phyloP scores from a whole-genome alignment of 2,888 invertebrate species.

The Campaea margaritaria region DNA sequence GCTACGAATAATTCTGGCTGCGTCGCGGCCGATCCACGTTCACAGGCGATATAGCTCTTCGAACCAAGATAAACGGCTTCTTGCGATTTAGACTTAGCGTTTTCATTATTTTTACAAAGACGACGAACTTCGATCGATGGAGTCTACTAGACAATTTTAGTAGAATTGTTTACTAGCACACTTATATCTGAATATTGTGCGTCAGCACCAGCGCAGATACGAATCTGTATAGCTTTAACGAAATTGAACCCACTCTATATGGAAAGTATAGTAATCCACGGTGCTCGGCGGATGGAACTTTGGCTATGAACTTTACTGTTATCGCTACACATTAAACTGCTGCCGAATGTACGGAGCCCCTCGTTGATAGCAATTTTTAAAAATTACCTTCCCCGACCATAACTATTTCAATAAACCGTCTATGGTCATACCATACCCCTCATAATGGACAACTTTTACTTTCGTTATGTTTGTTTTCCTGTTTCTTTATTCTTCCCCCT shows the following conservation, averaged over 20 bases:
- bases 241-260: slow-evolving; percentile 75
- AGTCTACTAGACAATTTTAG: not conserved
- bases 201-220: slow-evolving; percentile 61
- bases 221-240: slow-evolving; percentile 71
- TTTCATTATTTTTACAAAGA: slow-evolving; percentile 15
- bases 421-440: slow-evolving; percentile 68
- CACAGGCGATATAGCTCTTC: slow-evolving; percentile 49
- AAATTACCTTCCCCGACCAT: slow-evolving; percentile 74
- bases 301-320: slow-evolving; percentile 82
- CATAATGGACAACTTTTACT: slow-evolving; percentile 78
- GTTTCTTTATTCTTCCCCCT: slow-evolving; percentile 59
- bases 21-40: slow-evolving; percentile 45
- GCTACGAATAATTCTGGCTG: slow-evolving; percentile 49
- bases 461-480: slow-evolving; percentile 71
- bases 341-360: slow-evolving; percentile 70
- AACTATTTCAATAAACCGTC: slow-evolving; percentile 82
- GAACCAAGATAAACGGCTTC: slow-evolving; percentile 36
- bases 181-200: slow-evolving; percentile 49
- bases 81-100: slow-evolving; percentile 31
- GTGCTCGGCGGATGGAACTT: slow-evolving; percentile 73
- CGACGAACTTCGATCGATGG: slow-evolving; percentile 3
- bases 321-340: slow-evolving; percentile 77
- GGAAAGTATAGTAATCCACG: slow-evolving; percentile 75
- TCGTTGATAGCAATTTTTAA: slow-evolving; percentile 76
- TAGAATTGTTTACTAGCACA: slow-evolving; percentile 49